Base-by-base conservation (phyloP, 2,888 invertebrate species). In the Chironomus tentans region DNA sequence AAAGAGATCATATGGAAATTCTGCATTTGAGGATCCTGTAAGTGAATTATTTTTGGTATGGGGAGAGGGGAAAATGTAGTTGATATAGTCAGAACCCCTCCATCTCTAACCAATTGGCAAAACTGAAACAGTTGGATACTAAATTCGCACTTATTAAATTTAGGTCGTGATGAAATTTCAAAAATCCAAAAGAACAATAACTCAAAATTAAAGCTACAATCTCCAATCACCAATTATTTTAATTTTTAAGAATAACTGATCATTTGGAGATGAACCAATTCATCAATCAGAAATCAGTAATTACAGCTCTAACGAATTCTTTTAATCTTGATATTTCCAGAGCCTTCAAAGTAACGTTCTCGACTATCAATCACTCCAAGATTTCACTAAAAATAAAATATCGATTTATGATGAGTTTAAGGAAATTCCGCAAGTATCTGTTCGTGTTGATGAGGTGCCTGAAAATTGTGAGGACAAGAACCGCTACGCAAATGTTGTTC, bases 401-500 rank as follows among this genome's bases (percentile, higher is more conserved):
- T 90, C 89, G 21, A 89, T 96, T 79, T 88, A 89, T 76, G 91
- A 92, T 10, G 96, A 96, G 83, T 97, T 94, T 81, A 85, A 89
- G 0, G 90, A 91, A 81, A 91, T 95, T 77, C 94, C 94, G 0
- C 90, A 92, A 78, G 89, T 93, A 50, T 88, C 89, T 1, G 92
- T 91, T 0, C 87, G 90, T 28, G 89, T 92, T 21, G 94, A 92
- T 79, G 94, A 95, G 81, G 88, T 95, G 71, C 95, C 95, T 0
- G 86, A 88, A 0, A 96, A 95, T 0, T 94, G 93, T 78, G 96
- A 96, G 81, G 89, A 92, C 78, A 96, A 95, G 84, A 97, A 97
- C 85, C 86, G 93, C 71, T 97, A 95, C 85, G 94, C 96, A 77
- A 97, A 97, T 83, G 94, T 97, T n/a, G 91, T 97, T 79, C 97